phyloP scores from a whole-genome alignment of 2,113 vertebrate species.

The Oryzias javanicus region DNA sequence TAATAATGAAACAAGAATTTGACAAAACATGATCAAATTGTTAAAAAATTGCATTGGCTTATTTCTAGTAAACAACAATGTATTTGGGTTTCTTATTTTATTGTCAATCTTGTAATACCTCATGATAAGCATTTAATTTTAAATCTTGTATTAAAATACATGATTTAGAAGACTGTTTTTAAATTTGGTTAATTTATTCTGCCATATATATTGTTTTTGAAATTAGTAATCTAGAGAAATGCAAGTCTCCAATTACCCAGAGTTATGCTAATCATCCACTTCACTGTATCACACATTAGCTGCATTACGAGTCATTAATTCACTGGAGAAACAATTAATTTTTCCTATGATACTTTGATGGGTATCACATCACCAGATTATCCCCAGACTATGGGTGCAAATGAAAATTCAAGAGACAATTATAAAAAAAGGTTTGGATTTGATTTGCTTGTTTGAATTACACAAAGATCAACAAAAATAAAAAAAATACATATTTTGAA shows the following conservation, averaged over 20 bases:
- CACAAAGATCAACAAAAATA: no score
- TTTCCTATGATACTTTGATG: constrained; percentile 26
- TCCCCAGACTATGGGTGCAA: neutral
- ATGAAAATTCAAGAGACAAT: neutral
- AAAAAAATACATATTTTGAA: no score
- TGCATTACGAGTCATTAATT: constrained; percentile 47
- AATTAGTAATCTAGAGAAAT: constrained; percentile 48
- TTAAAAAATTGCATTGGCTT: neutral
- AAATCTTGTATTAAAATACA: constrained; percentile 1
- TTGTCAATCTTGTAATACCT: neutral
- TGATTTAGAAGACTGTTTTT: neutral
- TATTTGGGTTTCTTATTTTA: neutral
- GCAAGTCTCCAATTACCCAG: constrained; percentile 37
- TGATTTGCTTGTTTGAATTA: no score
- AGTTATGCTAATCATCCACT: constrained; percentile 57
- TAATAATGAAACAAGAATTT: no score
- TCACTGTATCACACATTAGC: constrained; percentile 50
- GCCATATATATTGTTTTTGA: constrained; percentile 26
- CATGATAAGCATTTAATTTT: no score
- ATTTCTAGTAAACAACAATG: neutral
- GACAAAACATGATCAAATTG: no score
- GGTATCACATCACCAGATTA: neutral
- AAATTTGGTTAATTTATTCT: constrained; percentile 43
- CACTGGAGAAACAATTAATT: constrained; percentile 28
- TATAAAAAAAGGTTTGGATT: no score